Evolutionary conservation across 2,797 vertebrate genomes (phyloP).

Genomic region (Lepilemur ruficaudatus): DNA sequence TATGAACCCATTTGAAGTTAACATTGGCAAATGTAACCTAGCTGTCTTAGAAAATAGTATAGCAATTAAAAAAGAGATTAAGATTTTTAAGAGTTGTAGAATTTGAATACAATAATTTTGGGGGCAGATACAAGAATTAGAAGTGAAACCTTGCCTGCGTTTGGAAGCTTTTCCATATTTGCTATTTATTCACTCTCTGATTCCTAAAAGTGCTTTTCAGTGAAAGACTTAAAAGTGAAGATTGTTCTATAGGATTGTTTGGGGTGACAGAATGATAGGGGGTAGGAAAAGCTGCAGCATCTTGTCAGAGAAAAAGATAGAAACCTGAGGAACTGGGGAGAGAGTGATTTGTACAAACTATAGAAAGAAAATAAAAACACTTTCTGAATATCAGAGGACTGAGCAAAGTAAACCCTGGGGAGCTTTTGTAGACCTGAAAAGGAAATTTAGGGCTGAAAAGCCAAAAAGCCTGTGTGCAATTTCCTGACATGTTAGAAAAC

Average conservation of each 20-base stretch:
- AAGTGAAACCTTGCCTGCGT: not conserved
- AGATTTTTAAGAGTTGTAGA: not conserved
- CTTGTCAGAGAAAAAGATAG: not conserved
- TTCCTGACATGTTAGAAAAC: not conserved
- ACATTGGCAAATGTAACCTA: not conserved
- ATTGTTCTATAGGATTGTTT: not conserved
- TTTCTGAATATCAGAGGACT: not conserved
- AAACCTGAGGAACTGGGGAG: not conserved
- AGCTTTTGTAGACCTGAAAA: not conserved
- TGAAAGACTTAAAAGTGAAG: not conserved
- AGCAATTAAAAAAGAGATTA: not conserved
- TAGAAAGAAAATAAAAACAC: not conserved
- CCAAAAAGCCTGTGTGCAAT: not conserved
- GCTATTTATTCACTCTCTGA: not conserved
- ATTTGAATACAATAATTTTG: not conserved
- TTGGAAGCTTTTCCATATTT: not conserved
- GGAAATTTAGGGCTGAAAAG: not conserved
- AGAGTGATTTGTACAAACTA: not conserved
- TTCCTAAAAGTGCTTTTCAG: not conserved
- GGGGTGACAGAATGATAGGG: no score
- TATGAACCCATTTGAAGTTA: not conserved
- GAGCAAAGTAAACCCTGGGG: not conserved
- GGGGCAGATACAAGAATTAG: not conserved
- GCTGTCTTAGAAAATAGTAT: not conserved
- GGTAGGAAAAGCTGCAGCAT: not conserved